Conservation (phyloP, 2,888 invertebrate species). For the Dasysyrphus tricinctus region DNA sequence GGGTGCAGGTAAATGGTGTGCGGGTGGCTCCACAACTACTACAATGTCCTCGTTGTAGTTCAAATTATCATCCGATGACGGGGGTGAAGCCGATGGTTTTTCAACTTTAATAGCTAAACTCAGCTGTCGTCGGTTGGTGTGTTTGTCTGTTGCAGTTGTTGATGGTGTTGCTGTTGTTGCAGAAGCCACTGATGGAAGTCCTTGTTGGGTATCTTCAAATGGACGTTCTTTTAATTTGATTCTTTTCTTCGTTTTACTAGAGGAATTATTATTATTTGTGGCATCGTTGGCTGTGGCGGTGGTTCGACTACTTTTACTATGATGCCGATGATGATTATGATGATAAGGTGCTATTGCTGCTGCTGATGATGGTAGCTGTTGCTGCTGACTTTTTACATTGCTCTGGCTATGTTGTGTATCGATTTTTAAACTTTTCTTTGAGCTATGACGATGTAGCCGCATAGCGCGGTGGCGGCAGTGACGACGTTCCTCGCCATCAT, state of each 20-base stretch:
- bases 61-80: conserved; percentile 60
- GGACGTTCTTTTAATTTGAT: conserved; percentile 56
- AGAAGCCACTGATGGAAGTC: conserved; percentile 22
- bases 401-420: conserved; percentile 73
- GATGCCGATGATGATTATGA: conserved; percentile 64
- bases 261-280: conserved; percentile 24
- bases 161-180: not conserved
- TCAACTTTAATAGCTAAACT: conserved; percentile 77
- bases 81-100: conserved; percentile 68
- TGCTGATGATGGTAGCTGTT: conserved; percentile 59
- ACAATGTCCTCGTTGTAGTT: conserved; percentile 59
- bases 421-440: conserved; percentile 72
- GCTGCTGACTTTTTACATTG: conserved; percentile 60
- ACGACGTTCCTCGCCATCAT: conserved; percentile 77
- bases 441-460: conserved; percentile 71
- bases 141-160: conserved; percentile 1
- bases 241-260: conserved; percentile 74
- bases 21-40: conserved; percentile 63
- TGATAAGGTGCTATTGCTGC: conserved; percentile 9
- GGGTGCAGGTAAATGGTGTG: conserved; percentile 21
- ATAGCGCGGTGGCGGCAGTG: conserved; percentile 71
- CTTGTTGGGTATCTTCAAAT: conserved; percentile 8
- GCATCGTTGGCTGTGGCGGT: conserved; percentile 50
- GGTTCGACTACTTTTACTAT: conserved; percentile 67
- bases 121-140: conserved; percentile 50